phyloP scores from a whole-genome alignment of 2,888 invertebrate genomes.

The Drosophila longiperda region DNA sequence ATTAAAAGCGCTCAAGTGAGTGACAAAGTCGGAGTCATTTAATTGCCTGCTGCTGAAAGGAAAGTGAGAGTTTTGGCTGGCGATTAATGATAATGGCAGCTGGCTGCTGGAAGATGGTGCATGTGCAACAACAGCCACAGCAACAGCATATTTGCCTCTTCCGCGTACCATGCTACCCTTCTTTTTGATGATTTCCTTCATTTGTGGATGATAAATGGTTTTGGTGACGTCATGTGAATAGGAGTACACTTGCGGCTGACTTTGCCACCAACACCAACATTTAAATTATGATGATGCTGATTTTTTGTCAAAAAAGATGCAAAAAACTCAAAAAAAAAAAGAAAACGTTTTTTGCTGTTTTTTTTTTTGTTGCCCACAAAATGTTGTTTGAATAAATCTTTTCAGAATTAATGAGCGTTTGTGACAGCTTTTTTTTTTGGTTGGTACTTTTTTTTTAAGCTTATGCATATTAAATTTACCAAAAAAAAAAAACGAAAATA shows the following conservation, averaged over 20 bases:
- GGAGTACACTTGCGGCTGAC: slow-evolving; percentile 42
- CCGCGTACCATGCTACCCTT: background rate
- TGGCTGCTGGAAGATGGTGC: slow-evolving; percentile 11
- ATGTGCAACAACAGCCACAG: slow-evolving; percentile 28
- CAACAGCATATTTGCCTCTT: slow-evolving; percentile 18
- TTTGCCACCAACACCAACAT: slow-evolving; percentile 29
- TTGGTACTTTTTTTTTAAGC: slow-evolving; percentile 15
- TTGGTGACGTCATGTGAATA: slow-evolving; percentile 53
- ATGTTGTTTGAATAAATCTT: slow-evolving; percentile 3
- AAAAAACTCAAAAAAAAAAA: slow-evolving; percentile 12
- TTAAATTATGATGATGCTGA: slow-evolving; percentile 47
- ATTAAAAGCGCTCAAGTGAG: slow-evolving; percentile 48
- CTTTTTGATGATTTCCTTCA: slow-evolving; percentile 25
- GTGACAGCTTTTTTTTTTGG: slow-evolving; percentile 27
- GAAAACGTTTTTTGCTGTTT: slow-evolving; percentile 21
- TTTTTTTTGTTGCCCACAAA: slow-evolving; percentile 10
- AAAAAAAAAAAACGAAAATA: slow-evolving; percentile 4
- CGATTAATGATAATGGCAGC: slow-evolving; percentile 34
- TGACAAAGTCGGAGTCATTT: slow-evolving; percentile 42
- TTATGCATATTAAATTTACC: slow-evolving; percentile 13
- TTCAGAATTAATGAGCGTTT: slow-evolving; percentile 43
- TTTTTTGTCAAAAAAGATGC: slow-evolving; percentile 15
- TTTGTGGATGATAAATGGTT: slow-evolving; percentile 57
- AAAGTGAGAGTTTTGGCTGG: slow-evolving; percentile 56
- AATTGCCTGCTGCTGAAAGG: slow-evolving; percentile 42